Base-by-base conservation (phyloP, 2,888 invertebrate genomes). In the Oxystoma pomonae region DNA sequence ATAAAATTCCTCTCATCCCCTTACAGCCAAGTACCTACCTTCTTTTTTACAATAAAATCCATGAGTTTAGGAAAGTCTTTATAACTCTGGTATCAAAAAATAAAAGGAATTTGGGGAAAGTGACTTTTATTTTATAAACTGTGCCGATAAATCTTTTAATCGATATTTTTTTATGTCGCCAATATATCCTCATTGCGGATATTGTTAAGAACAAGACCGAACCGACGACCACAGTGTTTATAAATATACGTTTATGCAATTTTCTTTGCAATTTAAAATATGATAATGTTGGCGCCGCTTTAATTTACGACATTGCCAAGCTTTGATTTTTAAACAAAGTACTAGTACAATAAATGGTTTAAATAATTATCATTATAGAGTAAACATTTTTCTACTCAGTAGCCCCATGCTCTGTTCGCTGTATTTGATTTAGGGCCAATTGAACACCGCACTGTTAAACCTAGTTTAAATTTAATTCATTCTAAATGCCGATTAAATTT, bases 201-300 rank as follows among this genome's bases (percentile, higher is more conserved):
- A 35, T 35, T 7, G 3, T 7, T 7, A 35, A 35, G 12, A 35
- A 35, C 35, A 35, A 7, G 35, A 35, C 35, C 3, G 12, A 12
- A 35, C 12, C 35, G 12, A 35, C 35, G 35, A 35, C 35, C n/a
- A 12, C 35, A 3, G 35, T 35, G 35, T 35, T n/a, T n/a, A n/a
- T n/a, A n/a, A n/a, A 35, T 3, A 35, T 35, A 53, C 65, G 67
- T 67, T 70, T 68, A 65, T 67, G 68, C 67, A 70, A 68, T 69
- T 63, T 66, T 59, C 64, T 65, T 62, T 67, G 66, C 67, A 67
- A 70, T 69, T 60, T 68, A 68, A 35, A 68, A 68, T 67, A 69
- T 69, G 68, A 68, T 70, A 70, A 70, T 70, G 59, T 63, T 65
- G 70, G 70, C 69, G 70, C 70, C 70, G 69, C 68, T 35, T 67